Base-by-base conservation (phyloP, 2,888 invertebrate species). In the Leptopilina syphax region DNA sequence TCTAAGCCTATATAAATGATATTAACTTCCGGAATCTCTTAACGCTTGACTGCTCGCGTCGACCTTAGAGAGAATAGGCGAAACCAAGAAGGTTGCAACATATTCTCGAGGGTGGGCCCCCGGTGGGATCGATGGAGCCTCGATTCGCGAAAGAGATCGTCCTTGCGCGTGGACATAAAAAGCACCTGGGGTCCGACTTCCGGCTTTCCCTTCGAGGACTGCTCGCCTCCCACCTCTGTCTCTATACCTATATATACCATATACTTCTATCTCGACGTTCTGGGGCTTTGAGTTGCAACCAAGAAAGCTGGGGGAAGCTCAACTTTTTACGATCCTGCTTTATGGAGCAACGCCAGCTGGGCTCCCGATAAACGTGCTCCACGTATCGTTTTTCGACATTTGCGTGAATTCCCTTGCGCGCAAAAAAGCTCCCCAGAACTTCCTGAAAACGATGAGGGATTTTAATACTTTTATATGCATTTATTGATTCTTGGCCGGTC, bases 311-410 rank as follows among this genome's bases (percentile, higher is more conserved):
- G 77, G 80, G 77, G 78, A 80, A 82, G 78, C 80, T 78, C 77
- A 78, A 73, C 79, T 84, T 86, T 86, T 86, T 86, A 85, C 84
- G 85, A 85, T 82, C 84, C 66, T 27, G 65, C 70, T 85, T 85
- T 84, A 84, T 85, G 84, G 84, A 84, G 81, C 79, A 76, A 70
- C 79, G 84, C 84, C 85, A 85, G 85, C 86, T 86, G 85, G 79
- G 80, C 76, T 84, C 65, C 81, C 82, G 82, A 85, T 86, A 86
- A 86, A 85, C 81, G 70, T 79, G 79, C 77, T 54, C 54, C 54
- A 57, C 50, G 68, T 54, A n/a, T 73, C 54, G 27, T 73, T 57
- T 73, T 73, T 73, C 27, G 70, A 73, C 70, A 73, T 73, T 73
- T 73, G 57, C 57, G 70, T 73, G 13, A 73, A 73, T 54, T 50